A percentile compares a stretch with the other conserved stretches of the same genome.
Evolutionary conservation across 2,797 vertebrate species (phyloP).

Genomic region (Gymnothorax reevesii): DNA sequence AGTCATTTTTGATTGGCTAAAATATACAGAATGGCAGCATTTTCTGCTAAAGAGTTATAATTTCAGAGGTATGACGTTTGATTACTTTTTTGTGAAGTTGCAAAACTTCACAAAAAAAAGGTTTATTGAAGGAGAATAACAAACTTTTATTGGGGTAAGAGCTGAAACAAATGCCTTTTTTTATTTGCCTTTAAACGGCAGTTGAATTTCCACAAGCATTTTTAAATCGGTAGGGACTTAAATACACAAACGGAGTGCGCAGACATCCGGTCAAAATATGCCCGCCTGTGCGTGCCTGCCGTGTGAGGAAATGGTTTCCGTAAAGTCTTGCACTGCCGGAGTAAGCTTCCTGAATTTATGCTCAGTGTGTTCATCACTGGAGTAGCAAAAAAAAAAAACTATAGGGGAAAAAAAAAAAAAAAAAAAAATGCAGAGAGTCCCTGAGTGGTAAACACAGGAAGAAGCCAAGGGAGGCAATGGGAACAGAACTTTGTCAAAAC

Average conservation of each 20-base stretch:
- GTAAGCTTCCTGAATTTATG: conserved; percentile 4
- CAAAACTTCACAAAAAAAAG: too few species aligned
- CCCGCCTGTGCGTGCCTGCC: background rate
- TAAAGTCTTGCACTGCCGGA: background rate
- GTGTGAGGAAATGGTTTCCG: background rate
- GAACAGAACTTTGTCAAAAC: conserved; percentile 17
- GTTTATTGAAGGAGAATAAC: too few species aligned
- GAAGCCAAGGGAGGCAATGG: conserved; percentile 25
- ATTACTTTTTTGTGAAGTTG: too few species aligned
- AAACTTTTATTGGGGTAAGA: too few species aligned
- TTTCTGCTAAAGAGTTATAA: too few species aligned
- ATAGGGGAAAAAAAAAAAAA: background rate
- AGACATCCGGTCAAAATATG: conserved; percentile 7
- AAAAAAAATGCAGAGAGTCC: conserved; percentile 1
- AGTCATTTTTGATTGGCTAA: too few species aligned
- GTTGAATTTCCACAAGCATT: too few species aligned
- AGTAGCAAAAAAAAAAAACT: background rate
- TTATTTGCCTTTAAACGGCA: too few species aligned
- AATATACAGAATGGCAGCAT: too few species aligned
- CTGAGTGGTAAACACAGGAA: conserved; percentile 24
- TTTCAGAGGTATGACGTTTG: too few species aligned
- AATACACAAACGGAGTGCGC: conserved; percentile 8
- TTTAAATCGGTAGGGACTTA: too few species aligned
- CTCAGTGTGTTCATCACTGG: conserved; percentile 9
- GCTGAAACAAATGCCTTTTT: too few species aligned